Conservation (phyloP, 2,888 invertebrate species). For the Chrysodeixis includens region DNA sequence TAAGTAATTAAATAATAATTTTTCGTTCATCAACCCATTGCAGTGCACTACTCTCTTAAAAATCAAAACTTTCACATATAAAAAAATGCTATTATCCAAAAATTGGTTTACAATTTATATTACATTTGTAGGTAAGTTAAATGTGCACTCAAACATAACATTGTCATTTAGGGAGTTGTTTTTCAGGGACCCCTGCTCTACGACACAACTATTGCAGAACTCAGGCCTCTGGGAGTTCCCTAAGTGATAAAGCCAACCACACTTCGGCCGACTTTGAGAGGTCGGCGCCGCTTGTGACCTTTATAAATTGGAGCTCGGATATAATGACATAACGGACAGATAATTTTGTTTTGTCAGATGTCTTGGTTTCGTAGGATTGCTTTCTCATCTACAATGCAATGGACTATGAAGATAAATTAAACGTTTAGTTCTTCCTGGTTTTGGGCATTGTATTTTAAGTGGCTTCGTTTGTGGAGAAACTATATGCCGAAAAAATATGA, state of each 20-base stretch:
- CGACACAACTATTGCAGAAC: neutral
- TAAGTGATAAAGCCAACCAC: conserved; percentile 2
- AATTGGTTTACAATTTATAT: no score
- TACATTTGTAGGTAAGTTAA: neutral
- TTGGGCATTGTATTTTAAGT: no score
- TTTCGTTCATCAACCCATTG: no score
- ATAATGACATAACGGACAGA: neutral
- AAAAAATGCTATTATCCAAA: no score
- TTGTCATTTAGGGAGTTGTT: conserved; percentile 1
- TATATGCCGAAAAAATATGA: no score
- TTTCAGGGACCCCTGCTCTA: neutral
- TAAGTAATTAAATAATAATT: no score
- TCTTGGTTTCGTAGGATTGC: neutral
- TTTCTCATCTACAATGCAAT: no score
- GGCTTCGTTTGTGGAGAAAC: no score
- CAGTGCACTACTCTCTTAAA: no score
- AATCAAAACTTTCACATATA: no score
- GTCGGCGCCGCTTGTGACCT: neutral
- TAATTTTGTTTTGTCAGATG: neutral
- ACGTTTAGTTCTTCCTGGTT: no score
- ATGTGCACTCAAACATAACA: neutral
- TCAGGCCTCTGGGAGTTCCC: neutral
- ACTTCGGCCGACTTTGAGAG: neutral
- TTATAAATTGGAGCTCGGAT: neutral
- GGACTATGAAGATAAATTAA: no score